Conservation (phyloP, 2,888 invertebrate species). For the Metacarcinus magister region DNA sequence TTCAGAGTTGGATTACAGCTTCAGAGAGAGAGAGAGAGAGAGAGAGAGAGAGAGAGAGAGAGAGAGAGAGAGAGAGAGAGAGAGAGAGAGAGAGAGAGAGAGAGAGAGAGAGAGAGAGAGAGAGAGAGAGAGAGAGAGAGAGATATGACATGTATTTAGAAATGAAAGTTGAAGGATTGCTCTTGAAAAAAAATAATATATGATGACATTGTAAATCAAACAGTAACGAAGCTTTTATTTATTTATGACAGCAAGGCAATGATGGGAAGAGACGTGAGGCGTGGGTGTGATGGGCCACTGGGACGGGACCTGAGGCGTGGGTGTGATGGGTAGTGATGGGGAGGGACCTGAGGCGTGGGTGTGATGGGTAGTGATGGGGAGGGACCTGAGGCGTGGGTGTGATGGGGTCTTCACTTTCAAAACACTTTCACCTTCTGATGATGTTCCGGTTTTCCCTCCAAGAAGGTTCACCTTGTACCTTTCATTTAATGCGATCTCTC, state of each 20-base stretch:
- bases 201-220: too few relatives aligned
- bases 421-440: background rate
- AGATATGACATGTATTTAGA: too few relatives aligned
- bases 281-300: background rate
- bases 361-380: background rate
- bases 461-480: background rate
- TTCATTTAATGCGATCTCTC: background rate
- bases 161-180: too few relatives aligned
- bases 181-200: too few relatives aligned
- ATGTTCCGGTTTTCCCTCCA: background rate
- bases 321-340: background rate
- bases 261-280: background rate
- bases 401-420: slow-evolving; percentile 15
- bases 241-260: background rate
- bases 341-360: background rate
- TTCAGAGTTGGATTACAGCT: too few relatives aligned
- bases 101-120: too few relatives aligned
- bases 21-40: too few relatives aligned
- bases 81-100: too few relatives aligned
- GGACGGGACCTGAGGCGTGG: background rate
- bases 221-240: too few relatives aligned
- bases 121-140: too few relatives aligned
- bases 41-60: too few relatives aligned
- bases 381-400: background rate
- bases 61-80: too few relatives aligned